Percentiles rank a stretch among this genome's conserved stretches.
These are phyloP conservation scores for Monomorium pharaonis DNA, from an alignment of 1,140 invertebrate species.

Conservation along the genomic window DNA sequence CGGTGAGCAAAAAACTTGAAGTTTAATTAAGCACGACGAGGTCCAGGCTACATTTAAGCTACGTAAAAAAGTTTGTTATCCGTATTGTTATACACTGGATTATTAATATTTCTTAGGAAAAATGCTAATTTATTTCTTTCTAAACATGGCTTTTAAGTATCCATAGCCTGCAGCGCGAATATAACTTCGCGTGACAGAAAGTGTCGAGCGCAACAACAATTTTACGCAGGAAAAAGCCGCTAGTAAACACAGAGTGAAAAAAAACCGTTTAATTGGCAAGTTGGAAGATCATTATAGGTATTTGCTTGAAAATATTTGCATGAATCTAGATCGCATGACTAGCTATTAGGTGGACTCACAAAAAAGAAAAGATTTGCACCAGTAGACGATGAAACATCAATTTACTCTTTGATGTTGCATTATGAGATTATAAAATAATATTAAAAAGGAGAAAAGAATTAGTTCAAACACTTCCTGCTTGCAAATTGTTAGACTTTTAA, in stretches of 20 bases:
- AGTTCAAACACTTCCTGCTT: not conserved
- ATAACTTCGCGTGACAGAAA: constrained; percentile 65
- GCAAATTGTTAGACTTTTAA: not conserved
- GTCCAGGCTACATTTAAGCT: too few species aligned
- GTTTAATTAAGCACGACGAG: not conserved
- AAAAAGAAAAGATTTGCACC: not conserved
- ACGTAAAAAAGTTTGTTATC: not conserved
- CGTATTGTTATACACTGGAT: not conserved
- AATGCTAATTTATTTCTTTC: constrained; percentile 44
- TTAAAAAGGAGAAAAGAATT: too few species aligned
- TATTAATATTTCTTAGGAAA: constrained; percentile 47
- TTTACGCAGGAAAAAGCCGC: constrained; percentile 4
- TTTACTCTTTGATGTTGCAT: not conserved
- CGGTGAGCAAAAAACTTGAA: not conserved
- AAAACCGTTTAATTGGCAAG: not conserved
- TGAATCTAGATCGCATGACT: constrained; percentile 62
- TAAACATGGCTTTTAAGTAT: constrained; percentile 54
- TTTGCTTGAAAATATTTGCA: constrained; percentile 76
- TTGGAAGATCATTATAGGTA: constrained; percentile 73
- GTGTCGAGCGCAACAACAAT: constrained; percentile 34
- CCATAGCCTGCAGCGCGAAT: not conserved
- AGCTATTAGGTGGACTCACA: not conserved
- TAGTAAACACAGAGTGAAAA: not conserved
- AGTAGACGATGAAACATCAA: not conserved
- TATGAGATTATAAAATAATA: not conserved